phyloP scores from a whole-genome alignment of 2,113 vertebrate genomes.

The Limnothrissa miodon region DNA sequence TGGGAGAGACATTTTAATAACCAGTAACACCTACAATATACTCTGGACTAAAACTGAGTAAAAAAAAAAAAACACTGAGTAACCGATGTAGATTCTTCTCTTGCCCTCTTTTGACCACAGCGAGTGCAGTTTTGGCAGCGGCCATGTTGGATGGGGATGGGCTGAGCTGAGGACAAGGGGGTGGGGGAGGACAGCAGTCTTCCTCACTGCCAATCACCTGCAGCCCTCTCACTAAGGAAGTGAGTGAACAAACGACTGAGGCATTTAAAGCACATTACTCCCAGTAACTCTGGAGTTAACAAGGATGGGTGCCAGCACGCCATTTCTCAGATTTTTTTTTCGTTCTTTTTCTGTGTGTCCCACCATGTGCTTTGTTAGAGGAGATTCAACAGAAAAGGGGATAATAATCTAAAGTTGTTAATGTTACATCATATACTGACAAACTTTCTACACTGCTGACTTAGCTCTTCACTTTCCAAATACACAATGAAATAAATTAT shows the following conservation, averaged over 20 bases:
- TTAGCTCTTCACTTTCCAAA: neutral
- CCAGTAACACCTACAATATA: neutral
- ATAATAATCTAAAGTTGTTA: too few relatives aligned
- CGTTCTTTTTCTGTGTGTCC: too few relatives aligned
- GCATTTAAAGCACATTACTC: too few relatives aligned
- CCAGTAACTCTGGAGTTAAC: neutral
- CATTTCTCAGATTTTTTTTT: too few relatives aligned
- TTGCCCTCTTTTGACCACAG: neutral
- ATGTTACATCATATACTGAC: too few relatives aligned
- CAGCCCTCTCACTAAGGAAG: constrained; percentile 17
- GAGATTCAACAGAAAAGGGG: too few relatives aligned
- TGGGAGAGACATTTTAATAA: neutral
- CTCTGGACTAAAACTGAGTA: neutral
- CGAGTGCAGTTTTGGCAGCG: neutral
- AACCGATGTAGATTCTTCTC: neutral
- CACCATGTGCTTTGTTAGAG: too few relatives aligned
- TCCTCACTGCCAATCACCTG: constrained; percentile 26
- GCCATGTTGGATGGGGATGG: constrained; percentile 48
- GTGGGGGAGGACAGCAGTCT: constrained; percentile 38
- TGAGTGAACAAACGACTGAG: neutral
- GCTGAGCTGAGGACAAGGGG: constrained; percentile 41
- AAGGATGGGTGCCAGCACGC: neutral
- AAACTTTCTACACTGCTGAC: too few relatives aligned
- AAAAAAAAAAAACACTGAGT: neutral
- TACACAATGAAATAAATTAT: neutral